Base-by-base conservation (phyloP, 2,888 invertebrate genomes). In the Serrognathus titanus region DNA sequence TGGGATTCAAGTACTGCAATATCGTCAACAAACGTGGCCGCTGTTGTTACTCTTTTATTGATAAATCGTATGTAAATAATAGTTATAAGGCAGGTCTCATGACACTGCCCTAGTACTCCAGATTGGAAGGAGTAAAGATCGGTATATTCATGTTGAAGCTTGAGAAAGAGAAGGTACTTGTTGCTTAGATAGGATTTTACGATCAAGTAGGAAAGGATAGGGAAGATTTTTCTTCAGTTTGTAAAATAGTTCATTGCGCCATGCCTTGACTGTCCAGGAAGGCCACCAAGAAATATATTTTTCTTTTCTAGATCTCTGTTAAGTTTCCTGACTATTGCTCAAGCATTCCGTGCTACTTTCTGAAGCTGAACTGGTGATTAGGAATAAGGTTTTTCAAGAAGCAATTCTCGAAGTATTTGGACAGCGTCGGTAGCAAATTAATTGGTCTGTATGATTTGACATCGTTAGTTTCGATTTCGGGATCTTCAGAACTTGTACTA, bases 41-140 rank as follows among this genome's bases (percentile, higher is more conserved):
- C 16, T 2, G 16, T 16, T 16, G 16, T 16, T 3, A 16, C 16
- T 16, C 8, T 16, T 16, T 16, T 16, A 16, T 16, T 1, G 16
- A 3, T 16, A 16, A 16, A 3, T 16, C 2, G 16, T 2, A 2
- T 16, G 16, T 16, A 2, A 16, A 16, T 16, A 63, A 37, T 11
- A 45, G 24, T 45, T 60, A 63, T 10, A 63, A 31, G 13, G 58
- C 47, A 9, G 63, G 63, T 20, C 59, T 53, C 8, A 64, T 56
- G n/a, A 54, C 51, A 36, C 58, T 62, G 35, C 64, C 62, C 50
- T 63, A 3, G 55, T 55, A 16, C 53, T 9, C n/a, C n/a, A n/a
- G n/a, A n/a, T 1, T 16, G 13, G 20, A 45, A 2, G 10, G 12
- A 13, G 12, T 45, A 16, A 12, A 45, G 3, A 2, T 12, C 13